Conservation (phyloP, 2,888 invertebrate species). For the Desoria tigrina region DNA sequence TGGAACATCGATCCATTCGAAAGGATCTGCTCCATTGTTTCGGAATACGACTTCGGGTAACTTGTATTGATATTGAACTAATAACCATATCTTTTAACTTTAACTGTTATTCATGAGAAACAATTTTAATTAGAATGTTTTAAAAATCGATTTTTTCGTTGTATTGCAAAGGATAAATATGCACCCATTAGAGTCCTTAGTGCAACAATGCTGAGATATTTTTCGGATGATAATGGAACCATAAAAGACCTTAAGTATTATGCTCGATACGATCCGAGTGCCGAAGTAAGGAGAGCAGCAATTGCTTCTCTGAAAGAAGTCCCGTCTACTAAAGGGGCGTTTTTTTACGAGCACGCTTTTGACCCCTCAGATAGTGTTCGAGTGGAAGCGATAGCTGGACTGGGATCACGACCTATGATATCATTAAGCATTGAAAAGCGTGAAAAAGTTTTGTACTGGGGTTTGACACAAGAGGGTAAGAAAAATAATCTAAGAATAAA, state of each 20-base stretch:
- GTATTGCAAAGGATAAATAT: conserved; percentile 24
- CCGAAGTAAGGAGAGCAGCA: conserved; percentile 16
- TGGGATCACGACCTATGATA: conserved; percentile 8
- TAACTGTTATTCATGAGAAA: too few species aligned
- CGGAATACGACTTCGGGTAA: not conserved
- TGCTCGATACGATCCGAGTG: conserved; percentile 21
- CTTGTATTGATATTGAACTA: not conserved
- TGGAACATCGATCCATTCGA: not conserved
- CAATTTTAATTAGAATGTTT: too few species aligned
- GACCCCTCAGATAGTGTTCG: conserved; percentile 19
- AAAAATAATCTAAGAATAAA: not conserved
- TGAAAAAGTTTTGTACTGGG: conserved; percentile 18
- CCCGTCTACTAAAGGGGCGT: not conserved
- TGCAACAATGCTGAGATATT: conserved; percentile 3
- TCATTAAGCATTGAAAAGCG: not conserved
- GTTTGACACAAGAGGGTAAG: conserved; percentile 23
- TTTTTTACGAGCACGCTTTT: conserved; percentile 28
- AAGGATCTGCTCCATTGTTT: not conserved
- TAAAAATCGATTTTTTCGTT: too few species aligned
- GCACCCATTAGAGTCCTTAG: conserved; percentile 15
- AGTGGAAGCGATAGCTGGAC: conserved; percentile 13
- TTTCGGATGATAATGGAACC: not conserved
- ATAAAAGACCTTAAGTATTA: conserved; percentile 19
- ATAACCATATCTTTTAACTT: too few species aligned
- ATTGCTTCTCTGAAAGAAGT: not conserved